phyloP scores from a whole-genome alignment of 1,140 invertebrate genomes.

The Drosophila yakuba region DNA sequence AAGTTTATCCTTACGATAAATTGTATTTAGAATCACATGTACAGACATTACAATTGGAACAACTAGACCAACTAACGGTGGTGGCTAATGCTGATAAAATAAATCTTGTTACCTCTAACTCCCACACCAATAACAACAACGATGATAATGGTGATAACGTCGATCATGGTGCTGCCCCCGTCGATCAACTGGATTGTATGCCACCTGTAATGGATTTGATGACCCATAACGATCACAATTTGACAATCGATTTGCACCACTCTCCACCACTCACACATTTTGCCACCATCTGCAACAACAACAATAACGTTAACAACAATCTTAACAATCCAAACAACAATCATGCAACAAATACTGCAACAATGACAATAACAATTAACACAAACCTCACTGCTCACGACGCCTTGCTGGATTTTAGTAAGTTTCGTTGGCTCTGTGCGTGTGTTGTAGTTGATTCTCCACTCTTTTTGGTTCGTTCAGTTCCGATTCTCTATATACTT shows the following conservation, averaged over 20 bases:
- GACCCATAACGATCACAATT: slow-evolving; percentile 48
- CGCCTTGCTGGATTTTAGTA: slow-evolving; percentile 81
- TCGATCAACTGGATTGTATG: slow-evolving; percentile 52
- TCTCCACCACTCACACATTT: slow-evolving; percentile 59
- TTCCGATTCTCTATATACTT: slow-evolving; percentile 3
- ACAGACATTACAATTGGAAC: slow-evolving; percentile 88
- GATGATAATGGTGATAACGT: slow-evolving; percentile 38
- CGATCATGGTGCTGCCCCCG: slow-evolving; percentile 4
- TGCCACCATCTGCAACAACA: slow-evolving; percentile 62
- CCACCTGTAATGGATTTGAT: slow-evolving; percentile 49
- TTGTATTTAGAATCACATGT: slow-evolving; percentile 87
- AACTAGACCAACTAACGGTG: slow-evolving; percentile 87
- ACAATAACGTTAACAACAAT: slow-evolving; percentile 7
- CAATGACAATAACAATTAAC: slow-evolving; percentile 62
- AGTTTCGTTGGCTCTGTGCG: slow-evolving; percentile 76
- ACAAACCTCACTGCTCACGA: slow-evolving; percentile 72
- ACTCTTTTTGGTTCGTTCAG: slow-evolving; percentile 25
- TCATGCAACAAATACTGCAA: slow-evolving; percentile 49
- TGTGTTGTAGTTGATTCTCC: slow-evolving; percentile 63
- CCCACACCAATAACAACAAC: slow-evolving; percentile 54
- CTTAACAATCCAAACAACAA: slow-evolving; percentile 46
- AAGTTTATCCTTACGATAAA: slow-evolving; percentile 82
- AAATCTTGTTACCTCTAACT: slow-evolving; percentile 85
- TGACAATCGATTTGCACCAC: slow-evolving; percentile 60
- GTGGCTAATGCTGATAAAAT: slow-evolving; percentile 85